Conservation (phyloP, 2,797 vertebrate genomes). For the Thaleichthys pacificus region DNA sequence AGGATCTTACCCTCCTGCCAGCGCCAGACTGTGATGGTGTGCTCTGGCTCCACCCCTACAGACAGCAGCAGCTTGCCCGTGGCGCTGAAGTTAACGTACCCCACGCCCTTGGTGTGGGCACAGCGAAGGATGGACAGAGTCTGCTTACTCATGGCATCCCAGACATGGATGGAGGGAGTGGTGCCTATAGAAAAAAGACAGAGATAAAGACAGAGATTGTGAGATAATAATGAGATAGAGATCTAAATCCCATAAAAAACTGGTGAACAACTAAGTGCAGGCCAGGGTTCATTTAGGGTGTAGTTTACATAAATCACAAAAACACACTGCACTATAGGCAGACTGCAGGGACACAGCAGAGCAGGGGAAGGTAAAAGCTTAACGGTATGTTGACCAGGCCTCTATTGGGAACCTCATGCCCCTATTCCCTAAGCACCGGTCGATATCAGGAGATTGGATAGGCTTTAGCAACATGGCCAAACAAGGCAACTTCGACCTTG, state of each 20-base stretch:
- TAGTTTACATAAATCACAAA: too few species aligned
- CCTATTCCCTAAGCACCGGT: background rate
- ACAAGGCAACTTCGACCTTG: background rate
- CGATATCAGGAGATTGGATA: background rate
- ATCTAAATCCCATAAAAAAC: too few species aligned
- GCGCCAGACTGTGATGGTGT: slow-evolving; percentile 94
- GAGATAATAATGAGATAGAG: background rate
- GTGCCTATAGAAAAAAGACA: slow-evolving; percentile 66
- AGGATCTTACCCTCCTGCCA: slow-evolving; percentile 93
- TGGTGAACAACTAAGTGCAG: too few species aligned
- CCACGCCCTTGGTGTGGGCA: slow-evolving; percentile 89
- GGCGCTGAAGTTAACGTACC: slow-evolving; percentile 93
- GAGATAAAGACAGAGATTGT: background rate
- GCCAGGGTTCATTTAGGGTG: too few species aligned
- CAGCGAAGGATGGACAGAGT: slow-evolving; percentile 93
- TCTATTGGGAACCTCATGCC: background rate
- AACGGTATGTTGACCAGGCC: background rate
- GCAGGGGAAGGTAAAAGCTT: background rate
- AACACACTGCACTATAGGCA: background rate
- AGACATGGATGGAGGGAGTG: slow-evolving; percentile 90
- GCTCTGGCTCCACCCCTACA: slow-evolving; percentile 91
- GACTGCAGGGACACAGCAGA: slow-evolving; percentile 1
- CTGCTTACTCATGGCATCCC: slow-evolving; percentile 95
- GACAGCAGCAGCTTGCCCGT: slow-evolving; percentile 95
- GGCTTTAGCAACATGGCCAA: background rate